Percentiles rank a stretch among this genome's conserved stretches.
Conservation (phyloP, 2,113 vertebrate genomes). For the Poicephalus gulielmi region DNA sequence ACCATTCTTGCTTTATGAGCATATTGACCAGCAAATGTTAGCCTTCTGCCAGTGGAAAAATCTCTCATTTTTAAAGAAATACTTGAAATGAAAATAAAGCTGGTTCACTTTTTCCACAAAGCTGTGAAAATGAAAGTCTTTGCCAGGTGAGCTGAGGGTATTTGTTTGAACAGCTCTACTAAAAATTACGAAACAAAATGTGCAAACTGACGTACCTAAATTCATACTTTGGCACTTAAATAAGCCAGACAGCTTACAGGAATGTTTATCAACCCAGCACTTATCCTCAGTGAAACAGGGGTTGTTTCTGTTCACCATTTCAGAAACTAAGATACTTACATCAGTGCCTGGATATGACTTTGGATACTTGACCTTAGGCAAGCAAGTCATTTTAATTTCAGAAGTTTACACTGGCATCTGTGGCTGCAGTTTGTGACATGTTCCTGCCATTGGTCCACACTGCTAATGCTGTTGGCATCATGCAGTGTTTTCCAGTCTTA, state of each 20-base stretch:
- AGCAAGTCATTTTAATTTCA: not conserved
- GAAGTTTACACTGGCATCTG: not conserved
- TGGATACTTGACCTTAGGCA: not conserved
- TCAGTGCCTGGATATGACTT: not conserved
- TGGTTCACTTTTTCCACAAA: conserved; percentile 50
- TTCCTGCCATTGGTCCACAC: not conserved
- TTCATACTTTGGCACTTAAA: not conserved
- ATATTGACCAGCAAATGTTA: conserved; percentile 15
- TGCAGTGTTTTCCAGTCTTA: not conserved
- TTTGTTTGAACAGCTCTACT: conserved; percentile 19
- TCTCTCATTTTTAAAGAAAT: conserved; percentile 1
- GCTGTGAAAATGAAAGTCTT: conserved; percentile 44
- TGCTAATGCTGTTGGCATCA: not conserved
- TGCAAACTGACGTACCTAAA: not conserved
- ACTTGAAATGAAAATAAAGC: conserved; percentile 35
- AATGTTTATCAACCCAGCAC: not conserved
- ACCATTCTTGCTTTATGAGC: conserved; percentile 29
- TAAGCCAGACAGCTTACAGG: not conserved
- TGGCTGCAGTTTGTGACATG: not conserved
- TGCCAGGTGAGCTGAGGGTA: conserved; percentile 55
- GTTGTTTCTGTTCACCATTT: not conserved
- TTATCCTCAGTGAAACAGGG: not conserved
- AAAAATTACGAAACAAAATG: conserved; percentile 28
- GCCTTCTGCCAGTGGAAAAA: conserved; percentile 51
- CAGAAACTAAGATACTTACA: not conserved